phyloP scores from a whole-genome alignment of 1,140 invertebrate genomes.

The Rhyzopertha dominica region DNA sequence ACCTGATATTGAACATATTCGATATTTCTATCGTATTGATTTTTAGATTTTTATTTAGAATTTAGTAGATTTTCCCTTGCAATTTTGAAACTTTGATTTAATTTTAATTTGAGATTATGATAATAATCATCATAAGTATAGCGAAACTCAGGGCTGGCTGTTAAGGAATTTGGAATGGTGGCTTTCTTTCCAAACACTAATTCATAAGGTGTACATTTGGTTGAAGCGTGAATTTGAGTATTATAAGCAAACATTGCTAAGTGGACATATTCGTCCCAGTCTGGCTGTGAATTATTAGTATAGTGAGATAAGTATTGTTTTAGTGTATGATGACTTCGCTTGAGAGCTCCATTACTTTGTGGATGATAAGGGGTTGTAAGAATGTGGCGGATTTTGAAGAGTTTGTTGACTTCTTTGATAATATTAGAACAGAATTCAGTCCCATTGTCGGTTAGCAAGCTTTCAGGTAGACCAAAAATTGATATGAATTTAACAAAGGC shows the following conservation, averaged over 20 bases:
- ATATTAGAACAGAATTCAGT: constrained; percentile 18
- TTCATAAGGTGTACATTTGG: constrained; percentile 16
- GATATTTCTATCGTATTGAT: too few species aligned
- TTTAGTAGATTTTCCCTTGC: too few species aligned
- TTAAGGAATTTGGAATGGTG: constrained; percentile 14
- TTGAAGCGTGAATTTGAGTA: constrained; percentile 22
- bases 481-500: constrained; percentile 33
- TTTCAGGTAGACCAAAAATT: constrained; percentile 33
- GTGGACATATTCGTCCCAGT: constrained; percentile 34
- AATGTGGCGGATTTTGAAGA: too few species aligned
- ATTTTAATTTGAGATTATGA: too few species aligned
- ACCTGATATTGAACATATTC: too few species aligned
- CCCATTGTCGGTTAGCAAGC: constrained; percentile 38
- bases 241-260: constrained; percentile 38
- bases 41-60: too few species aligned
- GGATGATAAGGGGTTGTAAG: constrained; percentile 23
- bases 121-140: too few species aligned
- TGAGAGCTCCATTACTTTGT: constrained; percentile 28
- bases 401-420: constrained; percentile 31
- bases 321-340: constrained; percentile 32
- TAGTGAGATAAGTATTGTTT: constrained; percentile 39
- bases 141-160: background rate
- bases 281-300: constrained; percentile 28
- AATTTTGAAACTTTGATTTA: too few species aligned
- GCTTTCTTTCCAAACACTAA: constrained; percentile 34